Base-by-base conservation (phyloP, 2,797 vertebrate species). In the Poeciliopsis paucimaculata region DNA sequence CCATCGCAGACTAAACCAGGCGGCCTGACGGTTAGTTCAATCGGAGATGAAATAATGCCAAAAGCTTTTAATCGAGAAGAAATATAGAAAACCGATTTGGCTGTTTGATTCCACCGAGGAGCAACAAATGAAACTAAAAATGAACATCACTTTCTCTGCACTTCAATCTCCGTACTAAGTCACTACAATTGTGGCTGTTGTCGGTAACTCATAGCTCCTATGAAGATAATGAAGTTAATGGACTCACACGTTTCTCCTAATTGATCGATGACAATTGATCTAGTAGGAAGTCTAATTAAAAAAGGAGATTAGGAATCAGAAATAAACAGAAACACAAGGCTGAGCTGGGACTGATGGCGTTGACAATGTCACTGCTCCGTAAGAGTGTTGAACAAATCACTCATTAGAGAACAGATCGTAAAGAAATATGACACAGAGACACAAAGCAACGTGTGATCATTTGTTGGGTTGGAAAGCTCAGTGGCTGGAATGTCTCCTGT, bases 221-320 rank as follows among this genome's bases (percentile, higher is more conserved):
- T n/a, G 41, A 70, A n/a, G 66, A 70, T n/a, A 70, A 15, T 43
- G 26, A 43, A 70, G 12, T 70, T 15, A 45, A 43, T 70, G 39
- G 66, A 45, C 39, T 43, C 39, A 43, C 20, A 11, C 20, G 11
- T 46, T 70, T 43, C 12, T n/a, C 23, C 26, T n/a, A 45, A 70
- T 70, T n/a, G 66, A 43, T 70, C 39, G 5, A 43, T 70, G 66
- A 20, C n/a, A n/a, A 70, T n/a, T 43, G 39, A 70, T 43, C 66
- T 45, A 45, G 23, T 45, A 70, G 43, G 39, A 70, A 70, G n/a
- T 70, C 39, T 43, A 70, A 45, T 70, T 70, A 43, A 70, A 43
- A 68, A 70, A 43, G 20, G 8, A 43, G 12, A 43, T 43, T 43
- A 13, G 1, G 5, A 26, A 70, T 43, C 26, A 70, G 23, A 70